Evolutionary conservation across 2,797 vertebrate species (phyloP), one percentile per base, ranked within the genome.

Genomic region (Alcedo atthis): DNA sequence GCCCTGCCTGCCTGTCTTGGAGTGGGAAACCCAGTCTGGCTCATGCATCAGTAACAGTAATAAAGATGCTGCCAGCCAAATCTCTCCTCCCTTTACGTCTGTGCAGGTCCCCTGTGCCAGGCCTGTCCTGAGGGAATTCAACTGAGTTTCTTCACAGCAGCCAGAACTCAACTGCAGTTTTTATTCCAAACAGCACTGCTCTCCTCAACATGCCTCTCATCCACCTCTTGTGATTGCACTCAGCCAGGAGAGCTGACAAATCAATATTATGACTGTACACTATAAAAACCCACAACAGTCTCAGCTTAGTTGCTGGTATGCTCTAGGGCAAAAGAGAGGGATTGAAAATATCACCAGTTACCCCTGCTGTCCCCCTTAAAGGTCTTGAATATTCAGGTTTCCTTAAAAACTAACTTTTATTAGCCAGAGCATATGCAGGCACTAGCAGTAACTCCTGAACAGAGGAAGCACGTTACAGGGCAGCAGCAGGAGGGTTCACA

Each of bases 1-100:
- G 88, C 87, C 93, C 81, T 5, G 5, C 57, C 90, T 93, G 94
- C 87, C 87, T 95, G 73, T 66, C 94, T 95, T 91, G 77, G 90
- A 88, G 81, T 75, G 82, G 90, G 85, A 95, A 96, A 92, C 66
- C 81, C 88, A 93, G 83, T 45, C 90, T 94, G 94, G 91, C 94
- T 96, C 76, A 89, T 7, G 63, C 87, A 85, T 66, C 92, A 79
- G 67, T 59, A 95, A 70, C 91, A 93, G 87, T 91, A 94, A 92
- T 69, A 87, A 91, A 55, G 70, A 83, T 24, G 63, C 67, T 93
- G 91, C 69, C 81, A 94, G 84, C 68, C 92, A 95, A 83, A 71
- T 78, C 80, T 55, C 73, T 77, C 79, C 79, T 89, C 76, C 73
- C 68, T 82, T 79, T 87, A 89, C 12, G 15, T 91, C 92, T 93